Evolutionary conservation across 2,888 invertebrate genomes (phyloP).

Genomic region (Nemurella pictetii): DNA sequence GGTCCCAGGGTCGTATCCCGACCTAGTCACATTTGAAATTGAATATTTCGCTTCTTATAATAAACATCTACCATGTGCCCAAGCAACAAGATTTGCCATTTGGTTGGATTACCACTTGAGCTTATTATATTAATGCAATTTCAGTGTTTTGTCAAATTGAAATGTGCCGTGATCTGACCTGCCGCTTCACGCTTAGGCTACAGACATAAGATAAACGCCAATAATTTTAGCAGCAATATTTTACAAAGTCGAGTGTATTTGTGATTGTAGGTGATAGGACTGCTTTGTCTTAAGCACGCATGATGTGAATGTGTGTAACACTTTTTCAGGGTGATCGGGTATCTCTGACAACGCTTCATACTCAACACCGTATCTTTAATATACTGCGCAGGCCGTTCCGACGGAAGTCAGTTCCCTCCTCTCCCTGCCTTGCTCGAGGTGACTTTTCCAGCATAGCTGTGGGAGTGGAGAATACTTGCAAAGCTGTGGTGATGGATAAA

Average conservation of each 20-base stretch:
- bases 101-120: constrained; percentile 10
- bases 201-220: no score
- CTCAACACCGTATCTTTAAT: constrained; percentile 64
- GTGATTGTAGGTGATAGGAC: constrained; percentile 51
- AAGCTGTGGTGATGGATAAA: constrained; percentile 31
- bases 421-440: constrained; percentile 54
- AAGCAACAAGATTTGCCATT: no score
- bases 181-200: no score
- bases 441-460: constrained; percentile 27
- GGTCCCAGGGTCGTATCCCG: no score
- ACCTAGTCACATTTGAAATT: no score
- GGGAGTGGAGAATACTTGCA: constrained; percentile 25
- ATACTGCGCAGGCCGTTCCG: constrained; percentile 69
- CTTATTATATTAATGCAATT: no score
- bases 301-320: constrained; percentile 5
- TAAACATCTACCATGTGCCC: no score
- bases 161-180: no score
- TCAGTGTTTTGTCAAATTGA: no score
- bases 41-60: not conserved
- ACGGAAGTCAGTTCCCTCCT: constrained; percentile 68
- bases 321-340: constrained; percentile 45
- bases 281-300: not conserved
- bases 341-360: constrained; percentile 60
- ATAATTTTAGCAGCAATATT: not conserved
- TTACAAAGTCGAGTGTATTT: not conserved